Percentiles rank a stretch among this genome's conserved stretches.
Evolutionary conservation across 2,797 vertebrate species (phyloP).

Genomic region (Limnodromus scolopaceus): DNA sequence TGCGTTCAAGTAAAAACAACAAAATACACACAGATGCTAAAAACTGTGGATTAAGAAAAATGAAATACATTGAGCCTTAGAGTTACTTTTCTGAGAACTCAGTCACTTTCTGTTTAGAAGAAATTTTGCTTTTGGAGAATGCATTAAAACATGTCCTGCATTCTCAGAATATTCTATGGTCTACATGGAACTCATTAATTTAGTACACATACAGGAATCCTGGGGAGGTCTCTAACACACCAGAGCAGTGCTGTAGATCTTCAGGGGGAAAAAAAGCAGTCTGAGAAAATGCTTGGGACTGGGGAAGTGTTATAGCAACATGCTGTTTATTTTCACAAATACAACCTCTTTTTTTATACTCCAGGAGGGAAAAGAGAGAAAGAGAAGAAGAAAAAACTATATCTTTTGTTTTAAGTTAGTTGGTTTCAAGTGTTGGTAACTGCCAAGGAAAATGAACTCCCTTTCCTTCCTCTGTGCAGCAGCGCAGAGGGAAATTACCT

Average conservation of each 20-base stretch:
- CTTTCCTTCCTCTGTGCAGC: neutral
- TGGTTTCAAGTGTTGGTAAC: constrained; percentile 50
- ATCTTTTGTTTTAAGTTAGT: constrained; percentile 58
- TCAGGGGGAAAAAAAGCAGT: neutral
- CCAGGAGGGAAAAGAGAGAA: constrained; percentile 22
- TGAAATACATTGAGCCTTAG: neutral
- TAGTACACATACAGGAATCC: neutral
- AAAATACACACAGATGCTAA: neutral
- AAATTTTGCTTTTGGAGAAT: constrained; percentile 10
- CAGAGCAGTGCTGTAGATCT: neutral
- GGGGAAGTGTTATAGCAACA: constrained; percentile 21
- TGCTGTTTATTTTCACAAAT: constrained; percentile 68
- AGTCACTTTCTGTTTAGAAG: neutral
- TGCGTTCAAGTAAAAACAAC: neutral
- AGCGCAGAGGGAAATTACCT: constrained; percentile 25
- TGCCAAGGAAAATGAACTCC: constrained; percentile 46
- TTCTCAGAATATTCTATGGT: neutral
- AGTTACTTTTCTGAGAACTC: neutral
- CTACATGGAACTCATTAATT: neutral
- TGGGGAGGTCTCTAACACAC: neutral
- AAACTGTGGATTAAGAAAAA: neutral
- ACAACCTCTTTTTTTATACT: constrained; percentile 51
- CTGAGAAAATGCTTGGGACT: constrained; percentile 20
- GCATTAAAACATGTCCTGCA: neutral
- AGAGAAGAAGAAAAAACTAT: neutral